Percentiles rank a stretch among this genome's conserved stretches.
These are phyloP conservation scores for Tachyglossus aculeatus DNA, from an alignment of 2,797 vertebrate species.

Conservation along the genomic window DNA sequence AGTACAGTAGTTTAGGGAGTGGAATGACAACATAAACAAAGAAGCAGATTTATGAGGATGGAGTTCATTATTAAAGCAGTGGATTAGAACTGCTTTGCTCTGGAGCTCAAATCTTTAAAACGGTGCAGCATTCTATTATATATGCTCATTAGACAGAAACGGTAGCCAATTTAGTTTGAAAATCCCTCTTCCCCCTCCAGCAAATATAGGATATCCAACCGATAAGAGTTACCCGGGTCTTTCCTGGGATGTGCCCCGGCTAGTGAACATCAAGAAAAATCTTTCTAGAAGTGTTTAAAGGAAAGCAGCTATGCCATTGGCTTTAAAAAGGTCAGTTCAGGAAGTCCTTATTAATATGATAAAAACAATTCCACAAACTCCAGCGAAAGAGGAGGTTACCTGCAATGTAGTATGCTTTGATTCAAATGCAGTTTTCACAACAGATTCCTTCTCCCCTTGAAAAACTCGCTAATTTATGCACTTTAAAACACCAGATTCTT, in stretches of 20 bases:
- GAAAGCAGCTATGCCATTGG: background rate
- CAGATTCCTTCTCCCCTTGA: background rate
- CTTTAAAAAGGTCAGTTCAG: background rate
- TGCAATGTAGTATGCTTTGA: background rate
- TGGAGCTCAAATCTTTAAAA: conserved; percentile 32
- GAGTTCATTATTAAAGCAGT: conserved; percentile 28
- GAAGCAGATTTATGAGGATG: conserved; percentile 42
- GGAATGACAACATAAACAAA: conserved; percentile 31
- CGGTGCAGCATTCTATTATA: conserved; percentile 6
- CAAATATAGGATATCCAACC: conserved; percentile 39
- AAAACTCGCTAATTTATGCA: background rate
- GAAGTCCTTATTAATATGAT: background rate
- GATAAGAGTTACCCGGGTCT: conserved; percentile 47
- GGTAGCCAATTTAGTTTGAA: conserved; percentile 17
- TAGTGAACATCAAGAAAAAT: background rate
- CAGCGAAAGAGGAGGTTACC: background rate
- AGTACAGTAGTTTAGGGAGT: conserved; percentile 17
- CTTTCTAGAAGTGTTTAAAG: background rate
- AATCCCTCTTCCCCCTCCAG: conserved; percentile 1
- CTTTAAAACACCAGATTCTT: conserved; percentile 31
- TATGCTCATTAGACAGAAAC: conserved; percentile 18
- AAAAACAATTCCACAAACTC: background rate
- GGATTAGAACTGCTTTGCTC: conserved; percentile 36
- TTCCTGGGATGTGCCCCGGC: conserved; percentile 17
- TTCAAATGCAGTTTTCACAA: background rate